Conservation (phyloP, 2,797 vertebrate species). For the Myiothlypis coronata region DNA sequence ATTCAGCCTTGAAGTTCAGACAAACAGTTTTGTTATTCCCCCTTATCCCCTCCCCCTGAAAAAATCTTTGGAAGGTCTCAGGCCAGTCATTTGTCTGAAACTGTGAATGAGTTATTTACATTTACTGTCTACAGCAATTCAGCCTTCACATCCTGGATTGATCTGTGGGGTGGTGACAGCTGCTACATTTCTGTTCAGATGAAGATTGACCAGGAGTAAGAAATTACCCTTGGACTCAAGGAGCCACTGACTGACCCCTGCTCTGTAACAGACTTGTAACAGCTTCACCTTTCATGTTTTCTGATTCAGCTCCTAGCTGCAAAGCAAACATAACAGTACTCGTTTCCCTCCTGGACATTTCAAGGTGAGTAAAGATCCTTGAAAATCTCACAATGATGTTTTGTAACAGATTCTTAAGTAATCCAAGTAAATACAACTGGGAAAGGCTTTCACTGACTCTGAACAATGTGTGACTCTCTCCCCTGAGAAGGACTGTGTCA, state of each 20-base stretch:
- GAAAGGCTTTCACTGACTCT: background rate
- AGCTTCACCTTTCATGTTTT: background rate
- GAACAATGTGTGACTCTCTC: background rate
- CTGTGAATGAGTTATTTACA: background rate
- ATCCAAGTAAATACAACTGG: background rate
- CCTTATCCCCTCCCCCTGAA: accelerated
- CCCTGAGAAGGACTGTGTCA: background rate
- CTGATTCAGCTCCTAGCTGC: background rate
- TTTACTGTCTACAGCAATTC: background rate
- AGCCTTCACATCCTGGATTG: background rate
- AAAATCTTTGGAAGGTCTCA: background rate
- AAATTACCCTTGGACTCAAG: background rate
- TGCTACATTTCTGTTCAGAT: background rate
- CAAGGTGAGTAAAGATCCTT: background rate
- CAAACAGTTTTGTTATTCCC: background rate
- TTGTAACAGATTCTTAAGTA: background rate
- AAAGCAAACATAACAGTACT: background rate
- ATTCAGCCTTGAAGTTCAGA: background rate
- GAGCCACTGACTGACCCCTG: background rate
- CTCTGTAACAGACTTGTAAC: background rate
- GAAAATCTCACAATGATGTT: background rate
- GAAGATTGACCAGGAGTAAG: background rate
- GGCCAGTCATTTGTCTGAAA: background rate
- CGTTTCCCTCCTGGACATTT: background rate
- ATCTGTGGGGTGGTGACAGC: background rate